Conservation (phyloP, 2,888 invertebrate genomes). For the Spialia ferax region DNA sequence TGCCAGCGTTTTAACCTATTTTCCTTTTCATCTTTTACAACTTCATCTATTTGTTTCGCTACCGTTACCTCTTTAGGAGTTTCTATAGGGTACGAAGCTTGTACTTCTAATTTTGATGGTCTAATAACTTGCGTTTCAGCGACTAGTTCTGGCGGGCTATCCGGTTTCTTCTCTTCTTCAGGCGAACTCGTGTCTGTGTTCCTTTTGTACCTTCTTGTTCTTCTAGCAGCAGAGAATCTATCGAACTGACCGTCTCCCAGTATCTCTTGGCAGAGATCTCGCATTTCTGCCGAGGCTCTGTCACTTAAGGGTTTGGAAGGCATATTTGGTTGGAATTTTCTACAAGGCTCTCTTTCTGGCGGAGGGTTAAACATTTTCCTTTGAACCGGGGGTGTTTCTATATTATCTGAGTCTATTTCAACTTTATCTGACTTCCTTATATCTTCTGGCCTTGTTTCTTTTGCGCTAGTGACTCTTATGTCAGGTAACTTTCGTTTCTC, state of each 20-base stretch:
- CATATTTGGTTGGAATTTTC: slow-evolving; percentile 78
- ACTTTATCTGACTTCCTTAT: slow-evolving; percentile 88
- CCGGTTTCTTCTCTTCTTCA: slow-evolving; percentile 84
- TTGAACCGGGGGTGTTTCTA: slow-evolving; percentile 95
- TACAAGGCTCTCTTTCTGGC: slow-evolving; percentile 87
- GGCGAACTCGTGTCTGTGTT: slow-evolving; percentile 87
- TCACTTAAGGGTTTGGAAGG: slow-evolving; percentile 56
- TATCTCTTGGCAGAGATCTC: slow-evolving; percentile 81
- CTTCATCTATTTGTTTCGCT: slow-evolving; percentile 69
- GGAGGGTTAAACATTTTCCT: slow-evolving; percentile 89
- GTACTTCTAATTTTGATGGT: slow-evolving; percentile 82
- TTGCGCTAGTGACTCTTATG: slow-evolving; percentile 69
- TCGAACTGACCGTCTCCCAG: slow-evolving; percentile 94
- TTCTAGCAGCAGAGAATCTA: slow-evolving; percentile 92
- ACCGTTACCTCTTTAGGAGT: slow-evolving; percentile 59
- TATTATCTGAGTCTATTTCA: slow-evolving; percentile 96
- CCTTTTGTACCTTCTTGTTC: slow-evolving; percentile 93
- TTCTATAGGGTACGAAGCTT: slow-evolving; percentile 82
- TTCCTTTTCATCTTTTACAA: slow-evolving; percentile 85
- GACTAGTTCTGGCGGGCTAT: slow-evolving; percentile 73
- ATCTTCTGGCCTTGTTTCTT: slow-evolving; percentile 55
- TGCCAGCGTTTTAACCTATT: slow-evolving; percentile 90
- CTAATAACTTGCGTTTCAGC: slow-evolving; percentile 85
- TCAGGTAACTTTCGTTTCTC: slow-evolving; percentile 86
- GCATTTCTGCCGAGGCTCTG: slow-evolving; percentile 73